Conservation (phyloP, 2,797 vertebrate species). For the Lepus oiostolus region DNA sequence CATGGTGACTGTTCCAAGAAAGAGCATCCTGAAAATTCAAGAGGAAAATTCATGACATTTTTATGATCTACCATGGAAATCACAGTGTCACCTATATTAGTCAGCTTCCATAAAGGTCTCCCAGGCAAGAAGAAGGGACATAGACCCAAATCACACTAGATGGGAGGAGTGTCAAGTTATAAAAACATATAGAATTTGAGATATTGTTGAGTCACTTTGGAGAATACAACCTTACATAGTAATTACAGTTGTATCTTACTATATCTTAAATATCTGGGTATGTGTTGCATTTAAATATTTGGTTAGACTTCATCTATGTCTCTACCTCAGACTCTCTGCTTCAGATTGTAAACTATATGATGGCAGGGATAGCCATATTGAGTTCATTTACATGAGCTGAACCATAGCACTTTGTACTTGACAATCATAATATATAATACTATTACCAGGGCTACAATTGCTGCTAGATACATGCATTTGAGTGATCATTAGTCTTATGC, state of each 20-base stretch:
- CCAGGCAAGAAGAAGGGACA: not conserved
- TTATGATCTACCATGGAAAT: not conserved
- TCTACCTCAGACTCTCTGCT: not conserved
- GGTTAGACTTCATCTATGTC: not conserved
- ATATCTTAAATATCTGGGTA: conserved; percentile 17
- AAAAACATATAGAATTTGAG: not conserved
- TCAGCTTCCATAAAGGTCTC: not conserved
- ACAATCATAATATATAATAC: not conserved
- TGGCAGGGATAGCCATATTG: not conserved
- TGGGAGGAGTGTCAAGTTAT: not conserved
- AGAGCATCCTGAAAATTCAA: not conserved
- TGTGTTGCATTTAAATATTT: conserved; percentile 3
- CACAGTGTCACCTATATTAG: not conserved
- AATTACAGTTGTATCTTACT: conserved; percentile 9
- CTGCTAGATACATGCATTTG: not conserved
- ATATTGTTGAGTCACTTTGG: not conserved
- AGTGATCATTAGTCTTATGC: not conserved
- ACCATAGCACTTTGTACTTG: not conserved
- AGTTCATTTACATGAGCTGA: not conserved
- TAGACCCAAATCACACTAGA: not conserved
- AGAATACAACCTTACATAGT: not conserved
- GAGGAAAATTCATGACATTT: not conserved
- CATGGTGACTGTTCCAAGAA: not conserved
- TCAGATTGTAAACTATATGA: not conserved
- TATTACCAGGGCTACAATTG: not conserved